Percentiles rank a stretch among this genome's conserved stretches.
Conservation (phyloP, 37 sponge, comb jelly and placozoan species). For the Chondrosia reniformis region DNA sequence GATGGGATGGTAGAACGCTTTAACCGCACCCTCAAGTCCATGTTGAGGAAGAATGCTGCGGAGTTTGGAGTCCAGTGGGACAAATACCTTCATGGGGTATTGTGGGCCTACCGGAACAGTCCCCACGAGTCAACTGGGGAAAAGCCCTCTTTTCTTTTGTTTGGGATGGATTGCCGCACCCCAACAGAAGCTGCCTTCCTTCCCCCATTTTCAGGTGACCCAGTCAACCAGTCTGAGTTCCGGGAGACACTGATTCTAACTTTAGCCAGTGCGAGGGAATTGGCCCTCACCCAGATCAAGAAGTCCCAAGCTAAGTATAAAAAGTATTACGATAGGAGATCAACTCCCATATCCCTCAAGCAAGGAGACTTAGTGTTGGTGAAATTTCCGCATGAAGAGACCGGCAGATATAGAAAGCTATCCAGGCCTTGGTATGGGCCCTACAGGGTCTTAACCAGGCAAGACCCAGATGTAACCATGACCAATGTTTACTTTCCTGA, state of each 20-base stretch:
- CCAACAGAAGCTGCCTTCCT: conserved; percentile 46
- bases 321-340: not conserved
- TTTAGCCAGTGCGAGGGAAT: not conserved
- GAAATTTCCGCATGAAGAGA: conserved; percentile 22
- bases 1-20: conserved; percentile 48
- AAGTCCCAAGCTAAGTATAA: not conserved
- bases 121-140: conserved; percentile 51
- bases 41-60: conserved; percentile 40
- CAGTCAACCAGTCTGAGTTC: conserved; percentile 15
- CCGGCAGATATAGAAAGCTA: conserved; percentile 20
- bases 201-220: conserved; percentile 16
- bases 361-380: conserved; percentile 29
- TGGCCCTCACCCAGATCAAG: not conserved
- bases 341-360: not conserved
- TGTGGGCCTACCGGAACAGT: conserved; percentile 57
- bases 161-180: conserved; percentile 35
- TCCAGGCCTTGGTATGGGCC: conserved; percentile 27
- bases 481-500: conserved; percentile 20
- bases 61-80: conserved; percentile 44
- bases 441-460: not conserved
- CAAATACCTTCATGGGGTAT: conserved; percentile 29
- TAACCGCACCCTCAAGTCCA: conserved; percentile 38
- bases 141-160: conserved; percentile 59
- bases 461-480: not conserved
- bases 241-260: conserved; percentile 26